Evolutionary conservation across 2,888 invertebrate genomes (phyloP).

Genomic region (Caenorhabditis doughertyi): DNA sequence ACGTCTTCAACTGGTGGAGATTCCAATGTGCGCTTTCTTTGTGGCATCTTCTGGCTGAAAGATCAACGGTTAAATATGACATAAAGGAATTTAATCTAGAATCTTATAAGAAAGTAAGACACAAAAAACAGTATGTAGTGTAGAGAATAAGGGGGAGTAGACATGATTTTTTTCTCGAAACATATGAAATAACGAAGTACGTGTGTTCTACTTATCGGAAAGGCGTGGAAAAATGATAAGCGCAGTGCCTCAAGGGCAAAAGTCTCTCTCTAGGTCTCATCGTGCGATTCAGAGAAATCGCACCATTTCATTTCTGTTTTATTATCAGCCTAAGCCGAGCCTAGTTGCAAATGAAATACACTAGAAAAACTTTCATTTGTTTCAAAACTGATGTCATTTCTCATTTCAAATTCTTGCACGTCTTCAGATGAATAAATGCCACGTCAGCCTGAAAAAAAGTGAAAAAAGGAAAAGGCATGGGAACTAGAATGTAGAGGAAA

Average conservation of each 20-base stretch:
- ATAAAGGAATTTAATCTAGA: conserved; percentile 40
- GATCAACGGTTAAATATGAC: conserved; percentile 14
- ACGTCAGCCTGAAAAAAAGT: background rate
- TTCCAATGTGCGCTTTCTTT: conserved; percentile 62
- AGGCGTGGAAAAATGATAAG: conserved; percentile 49
- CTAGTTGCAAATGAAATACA: background rate
- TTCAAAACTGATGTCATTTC: background rate
- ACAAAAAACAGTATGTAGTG: background rate
- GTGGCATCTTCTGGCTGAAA: conserved; percentile 50
- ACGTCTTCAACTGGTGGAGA: conserved; percentile 49
- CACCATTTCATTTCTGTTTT: conserved; percentile 40
- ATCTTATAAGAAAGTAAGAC: background rate
- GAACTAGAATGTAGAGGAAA: background rate
- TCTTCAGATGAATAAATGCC: conserved; percentile 2
- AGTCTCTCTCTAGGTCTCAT: conserved; percentile 44
- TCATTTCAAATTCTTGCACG: conserved; percentile 12
- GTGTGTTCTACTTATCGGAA: conserved; percentile 60
- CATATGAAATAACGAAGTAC: conserved; percentile 49
- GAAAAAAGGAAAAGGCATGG: background rate
- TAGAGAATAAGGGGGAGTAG: conserved; percentile 21
- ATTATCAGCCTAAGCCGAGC: background rate
- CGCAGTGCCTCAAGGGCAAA: conserved; percentile 28
- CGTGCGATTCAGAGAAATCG: conserved; percentile 64
- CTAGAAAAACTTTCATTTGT: background rate
- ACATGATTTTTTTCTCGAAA: conserved; percentile 21